Evolutionary conservation across 1,140 invertebrate genomes (phyloP).

Genomic region (Phthorimaea operculella): DNA sequence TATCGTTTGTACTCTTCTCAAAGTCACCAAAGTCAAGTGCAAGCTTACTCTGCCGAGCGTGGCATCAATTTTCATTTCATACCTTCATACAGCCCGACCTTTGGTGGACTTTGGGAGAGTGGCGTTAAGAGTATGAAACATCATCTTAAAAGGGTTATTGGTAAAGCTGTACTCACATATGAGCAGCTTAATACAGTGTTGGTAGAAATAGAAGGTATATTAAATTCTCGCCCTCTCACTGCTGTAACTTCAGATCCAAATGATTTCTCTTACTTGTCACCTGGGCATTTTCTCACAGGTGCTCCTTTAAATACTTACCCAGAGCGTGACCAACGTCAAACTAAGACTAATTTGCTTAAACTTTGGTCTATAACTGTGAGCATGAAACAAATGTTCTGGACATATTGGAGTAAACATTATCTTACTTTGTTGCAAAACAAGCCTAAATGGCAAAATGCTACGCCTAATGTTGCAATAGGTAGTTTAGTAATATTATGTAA

Average conservation of each 20-base stretch:
- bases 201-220: conserved; percentile 6
- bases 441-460: background rate
- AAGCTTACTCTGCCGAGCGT: conserved; percentile 1
- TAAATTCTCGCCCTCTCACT: conserved; percentile 9
- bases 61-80: conserved; percentile 53
- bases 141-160: conserved; percentile 28
- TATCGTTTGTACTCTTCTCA: conserved; percentile 2
- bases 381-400: background rate
- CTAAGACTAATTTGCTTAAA: too few species aligned
- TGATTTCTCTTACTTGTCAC: background rate
- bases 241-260: background rate
- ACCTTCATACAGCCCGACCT: conserved; percentile 43
- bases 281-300: background rate
- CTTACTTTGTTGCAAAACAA: background rate
- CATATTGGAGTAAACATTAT: background rate
- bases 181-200: background rate
- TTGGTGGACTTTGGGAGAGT: conserved; percentile 54
- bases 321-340: background rate
- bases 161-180: conserved; percentile 13
- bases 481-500: background rate
- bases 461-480: background rate
- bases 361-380: too few species aligned
- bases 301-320: background rate
- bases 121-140: conserved; percentile 42
- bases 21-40: background rate